Evolutionary conservation across 30 jellyfish, hydroid and myxozoan genomes (phyloP).

Genomic region (Euphysa ruthae): DNA sequence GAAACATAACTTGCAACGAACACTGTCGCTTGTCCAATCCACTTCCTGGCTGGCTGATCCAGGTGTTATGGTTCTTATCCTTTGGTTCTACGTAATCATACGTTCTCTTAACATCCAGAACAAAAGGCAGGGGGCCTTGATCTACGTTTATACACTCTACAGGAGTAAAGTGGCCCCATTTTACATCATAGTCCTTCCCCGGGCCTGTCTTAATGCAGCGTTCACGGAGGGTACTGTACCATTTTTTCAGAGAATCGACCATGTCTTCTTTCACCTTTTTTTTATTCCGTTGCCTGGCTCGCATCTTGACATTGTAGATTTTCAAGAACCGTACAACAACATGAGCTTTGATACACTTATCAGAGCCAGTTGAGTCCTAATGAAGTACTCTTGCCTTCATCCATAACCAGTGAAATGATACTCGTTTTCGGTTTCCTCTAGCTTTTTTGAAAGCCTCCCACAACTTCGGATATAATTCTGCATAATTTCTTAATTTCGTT

Average conservation of each 20-base stretch:
- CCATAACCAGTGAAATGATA: not conserved
- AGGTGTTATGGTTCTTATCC: not conserved
- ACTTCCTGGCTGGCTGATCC: slow-evolving; percentile 4
- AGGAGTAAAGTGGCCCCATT: slow-evolving; percentile 16
- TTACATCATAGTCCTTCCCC: not conserved
- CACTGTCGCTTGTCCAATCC: not conserved
- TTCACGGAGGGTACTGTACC: not conserved
- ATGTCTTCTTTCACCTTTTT: not conserved
- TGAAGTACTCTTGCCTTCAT: not conserved
- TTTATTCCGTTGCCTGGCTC: not conserved
- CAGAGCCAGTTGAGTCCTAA: not conserved
- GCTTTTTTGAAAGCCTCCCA: slow-evolving; percentile 15
- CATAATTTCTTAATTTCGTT: slow-evolving; percentile 23
- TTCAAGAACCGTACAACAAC: too few species aligned
- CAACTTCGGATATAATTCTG: slow-evolving; percentile 8
- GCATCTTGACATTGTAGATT: not conserved
- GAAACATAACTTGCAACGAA: not conserved
- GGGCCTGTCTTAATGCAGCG: not conserved
- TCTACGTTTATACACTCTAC: slow-evolving; percentile 24
- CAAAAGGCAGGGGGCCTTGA: slow-evolving; percentile 7
- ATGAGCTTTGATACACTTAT: not conserved
- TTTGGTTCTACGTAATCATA: not conserved
- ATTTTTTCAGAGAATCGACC: not conserved
- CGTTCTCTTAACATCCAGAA: not conserved
- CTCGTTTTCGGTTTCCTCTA: not conserved